Evolutionary conservation across 2,888 invertebrate genomes (phyloP).

Genomic region (Drosophila infuscata): DNA sequence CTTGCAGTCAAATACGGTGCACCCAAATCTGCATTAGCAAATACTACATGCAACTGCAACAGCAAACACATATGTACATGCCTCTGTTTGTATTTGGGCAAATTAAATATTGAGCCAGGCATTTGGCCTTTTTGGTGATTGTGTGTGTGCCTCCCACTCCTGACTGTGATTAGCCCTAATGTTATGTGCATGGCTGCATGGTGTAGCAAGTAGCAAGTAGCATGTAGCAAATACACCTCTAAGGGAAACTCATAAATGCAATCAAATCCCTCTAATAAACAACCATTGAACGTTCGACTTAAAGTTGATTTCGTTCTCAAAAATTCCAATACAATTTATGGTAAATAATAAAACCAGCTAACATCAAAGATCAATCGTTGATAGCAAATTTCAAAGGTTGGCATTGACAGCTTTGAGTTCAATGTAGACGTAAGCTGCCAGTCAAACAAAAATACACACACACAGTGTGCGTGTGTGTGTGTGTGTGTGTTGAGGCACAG

Average conservation of each 20-base stretch:
- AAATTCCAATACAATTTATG: constrained; percentile 42
- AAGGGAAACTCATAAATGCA: constrained; percentile 11
- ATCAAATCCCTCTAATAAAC: constrained; percentile 16
- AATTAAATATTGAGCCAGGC: constrained; percentile 66
- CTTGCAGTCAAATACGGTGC: constrained; percentile 51
- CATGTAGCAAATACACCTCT: constrained; percentile 9
- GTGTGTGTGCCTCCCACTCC: constrained; percentile 5
- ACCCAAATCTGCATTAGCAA: constrained; percentile 47
- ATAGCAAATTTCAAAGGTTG: constrained; percentile 5
- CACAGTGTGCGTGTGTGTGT: constrained; percentile 2
- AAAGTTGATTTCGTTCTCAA: constrained; percentile 31
- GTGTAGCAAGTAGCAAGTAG: neutral
- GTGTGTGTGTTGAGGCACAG: constrained; percentile 22
- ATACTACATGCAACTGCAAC: constrained; percentile 29
- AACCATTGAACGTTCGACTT: constrained; percentile 18
- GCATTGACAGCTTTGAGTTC: constrained; percentile 41
- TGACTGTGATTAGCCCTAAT: constrained; percentile 47
- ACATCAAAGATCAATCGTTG: constrained; percentile 41
- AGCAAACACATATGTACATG: constrained; percentile 4
- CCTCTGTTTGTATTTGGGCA: constrained; percentile 25
- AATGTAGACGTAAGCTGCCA: constrained; percentile 29
- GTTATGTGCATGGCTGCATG: constrained; percentile 28
- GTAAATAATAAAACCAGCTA: constrained; percentile 37
- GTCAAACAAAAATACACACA: constrained; percentile 10
- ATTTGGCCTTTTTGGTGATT: constrained; percentile 43